Percentiles rank a stretch among this genome's conserved stretches.
Conservation (phyloP, 2,888 invertebrate genomes). For the Heliconius erato region DNA sequence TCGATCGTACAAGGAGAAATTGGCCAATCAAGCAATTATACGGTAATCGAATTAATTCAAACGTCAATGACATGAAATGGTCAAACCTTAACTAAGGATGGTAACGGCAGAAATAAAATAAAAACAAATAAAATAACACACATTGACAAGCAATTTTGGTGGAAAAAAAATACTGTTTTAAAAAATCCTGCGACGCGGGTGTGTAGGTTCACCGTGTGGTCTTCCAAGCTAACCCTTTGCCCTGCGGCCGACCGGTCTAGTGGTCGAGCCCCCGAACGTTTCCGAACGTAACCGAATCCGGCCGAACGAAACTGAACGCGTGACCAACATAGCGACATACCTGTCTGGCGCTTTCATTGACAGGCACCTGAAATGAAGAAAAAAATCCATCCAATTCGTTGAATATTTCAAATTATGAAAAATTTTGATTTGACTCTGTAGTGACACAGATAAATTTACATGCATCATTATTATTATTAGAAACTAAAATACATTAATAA, state of each 20-base stretch:
- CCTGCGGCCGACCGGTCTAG: constrained; percentile 72
- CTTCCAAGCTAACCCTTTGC: constrained; percentile 84
- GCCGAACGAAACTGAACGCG: constrained; percentile 82
- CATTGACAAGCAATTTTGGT: constrained; percentile 84
- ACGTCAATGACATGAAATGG: constrained; percentile 73
- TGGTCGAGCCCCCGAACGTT: constrained; percentile 77
- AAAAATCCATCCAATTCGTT: constrained; percentile 88
- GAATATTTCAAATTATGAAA: constrained; percentile 84
- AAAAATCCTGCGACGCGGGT: constrained; percentile 82
- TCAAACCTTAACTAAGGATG: constrained; percentile 55
- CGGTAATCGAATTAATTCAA: constrained; percentile 66
- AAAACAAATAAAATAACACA: constrained; percentile 76
- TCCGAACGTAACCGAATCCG: constrained; percentile 80
- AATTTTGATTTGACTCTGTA: constrained; percentile 62
- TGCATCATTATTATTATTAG: constrained; percentile 60
- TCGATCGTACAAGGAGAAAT: constrained; percentile 65
- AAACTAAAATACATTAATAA: constrained; percentile 10
- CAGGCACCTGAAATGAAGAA: constrained; percentile 91
- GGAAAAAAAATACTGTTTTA: constrained; percentile 78
- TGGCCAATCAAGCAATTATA: constrained; percentile 75
- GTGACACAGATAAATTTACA: constrained; percentile 85
- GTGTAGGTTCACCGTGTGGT: constrained; percentile 81
- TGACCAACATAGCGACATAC: constrained; percentile 86
- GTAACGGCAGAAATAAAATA: constrained; percentile 59
- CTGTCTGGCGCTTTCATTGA: constrained; percentile 91